A percentile compares a stretch with the other conserved stretches of the same genome.
Conservation (phyloP, 2,797 vertebrate species). For the Bradypodion pumilum region DNA sequence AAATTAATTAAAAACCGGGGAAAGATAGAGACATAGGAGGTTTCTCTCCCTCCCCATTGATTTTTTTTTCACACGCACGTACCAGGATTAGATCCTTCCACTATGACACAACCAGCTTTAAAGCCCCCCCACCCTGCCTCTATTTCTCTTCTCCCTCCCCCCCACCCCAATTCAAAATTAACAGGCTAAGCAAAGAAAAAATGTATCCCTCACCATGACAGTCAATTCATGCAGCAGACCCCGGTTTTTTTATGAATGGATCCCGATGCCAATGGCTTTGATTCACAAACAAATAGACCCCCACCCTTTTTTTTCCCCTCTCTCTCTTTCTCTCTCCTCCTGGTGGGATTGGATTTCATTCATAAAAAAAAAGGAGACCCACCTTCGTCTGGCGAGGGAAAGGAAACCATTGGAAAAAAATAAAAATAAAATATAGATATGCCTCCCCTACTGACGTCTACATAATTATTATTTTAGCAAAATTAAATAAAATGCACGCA, state of each 20-base stretch:
- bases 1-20: background rate
- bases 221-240: slow-evolving; percentile 29
- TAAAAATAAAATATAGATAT: too few species aligned
- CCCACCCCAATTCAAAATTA: background rate
- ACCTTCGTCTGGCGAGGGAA: background rate
- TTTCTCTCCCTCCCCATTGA: background rate
- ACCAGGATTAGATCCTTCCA: background rate
- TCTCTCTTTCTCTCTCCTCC: background rate
- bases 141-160: too few species aligned
- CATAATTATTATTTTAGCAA: background rate
- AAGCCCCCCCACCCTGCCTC: background rate
- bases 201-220: slow-evolving; percentile 32
- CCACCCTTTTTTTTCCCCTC: background rate
- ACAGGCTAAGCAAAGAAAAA: slow-evolving; percentile 6
- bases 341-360: slow-evolving; percentile 37
- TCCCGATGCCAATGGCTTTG: slow-evolving; percentile 51
- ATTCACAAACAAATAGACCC: slow-evolving; percentile 57
- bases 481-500: too few species aligned
- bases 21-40: background rate
- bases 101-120: slow-evolving; percentile 6
- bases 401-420: slow-evolving; percentile 15
- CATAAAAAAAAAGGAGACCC: slow-evolving; percentile 40
- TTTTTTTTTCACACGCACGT: background rate
- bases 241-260: slow-evolving; percentile 62
- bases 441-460: too few species aligned